phyloP scores from a whole-genome alignment of 2,888 invertebrate species.

The Scaptomyza reducta region DNA sequence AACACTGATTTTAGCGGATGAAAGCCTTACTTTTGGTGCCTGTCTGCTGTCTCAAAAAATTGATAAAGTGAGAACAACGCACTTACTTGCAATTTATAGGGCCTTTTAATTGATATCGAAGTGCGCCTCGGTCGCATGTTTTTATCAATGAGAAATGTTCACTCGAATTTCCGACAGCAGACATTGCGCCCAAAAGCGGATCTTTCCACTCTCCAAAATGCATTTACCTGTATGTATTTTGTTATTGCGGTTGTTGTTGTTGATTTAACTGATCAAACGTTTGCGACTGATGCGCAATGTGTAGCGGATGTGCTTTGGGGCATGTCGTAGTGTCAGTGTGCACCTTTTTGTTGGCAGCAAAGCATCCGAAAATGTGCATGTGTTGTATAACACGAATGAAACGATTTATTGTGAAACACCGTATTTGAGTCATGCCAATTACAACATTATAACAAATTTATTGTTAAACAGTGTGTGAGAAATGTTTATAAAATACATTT shows the following conservation, averaged over 20 bases:
- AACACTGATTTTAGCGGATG: slow-evolving; percentile 31
- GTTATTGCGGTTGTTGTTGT: neutral
- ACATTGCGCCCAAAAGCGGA: slow-evolving; percentile 32
- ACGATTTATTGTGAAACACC: slow-evolving; percentile 16
- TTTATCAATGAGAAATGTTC: slow-evolving; percentile 72
- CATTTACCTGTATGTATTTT: slow-evolving; percentile 34
- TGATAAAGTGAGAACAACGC: slow-evolving; percentile 65
- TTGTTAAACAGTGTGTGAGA: neutral
- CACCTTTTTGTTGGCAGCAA: slow-evolving; percentile 14
- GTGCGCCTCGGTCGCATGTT: slow-evolving; percentile 22
- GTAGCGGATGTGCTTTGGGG: slow-evolving; percentile 36
- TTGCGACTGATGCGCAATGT: slow-evolving; percentile 10
- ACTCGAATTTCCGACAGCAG: slow-evolving; percentile 66
- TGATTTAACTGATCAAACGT: slow-evolving; percentile 24
- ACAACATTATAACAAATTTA: neutral
- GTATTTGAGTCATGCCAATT: slow-evolving; percentile 43
- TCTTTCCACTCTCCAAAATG: slow-evolving; percentile 6
- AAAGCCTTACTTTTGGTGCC: slow-evolving; percentile 9
- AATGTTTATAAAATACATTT: too few species aligned
- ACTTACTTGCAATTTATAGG: slow-evolving; percentile 61
- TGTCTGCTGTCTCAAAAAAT: slow-evolving; percentile 45
- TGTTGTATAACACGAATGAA: slow-evolving; percentile 22
- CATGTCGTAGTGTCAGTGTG: slow-evolving; percentile 41
- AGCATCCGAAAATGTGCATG: neutral
- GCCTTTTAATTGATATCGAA: slow-evolving; percentile 70